Percentiles rank a stretch among this genome's conserved stretches.
Conservation (phyloP, 2,113 vertebrate genomes). For the Chauna torquata region DNA sequence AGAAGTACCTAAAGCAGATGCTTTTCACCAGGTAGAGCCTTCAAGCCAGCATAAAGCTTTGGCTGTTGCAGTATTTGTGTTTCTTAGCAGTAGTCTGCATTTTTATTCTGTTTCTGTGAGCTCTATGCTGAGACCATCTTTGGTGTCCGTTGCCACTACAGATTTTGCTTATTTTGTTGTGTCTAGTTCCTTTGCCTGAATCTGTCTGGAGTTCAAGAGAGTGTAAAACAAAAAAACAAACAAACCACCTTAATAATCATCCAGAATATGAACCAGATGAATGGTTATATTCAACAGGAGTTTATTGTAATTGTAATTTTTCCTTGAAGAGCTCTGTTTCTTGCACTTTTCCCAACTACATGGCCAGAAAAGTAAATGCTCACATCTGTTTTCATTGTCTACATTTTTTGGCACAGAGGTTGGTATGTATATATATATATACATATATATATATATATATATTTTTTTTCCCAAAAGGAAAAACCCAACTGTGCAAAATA, state of each 20-base stretch:
- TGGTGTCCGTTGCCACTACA: neutral
- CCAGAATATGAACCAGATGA: neutral
- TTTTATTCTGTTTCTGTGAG: neutral
- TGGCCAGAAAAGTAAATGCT: neutral
- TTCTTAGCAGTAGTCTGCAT: neutral
- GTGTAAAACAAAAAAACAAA: fast-evolving
- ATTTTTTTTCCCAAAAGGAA: neutral
- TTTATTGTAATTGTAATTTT: neutral
- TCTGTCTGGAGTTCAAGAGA: neutral
- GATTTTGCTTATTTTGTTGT: neutral
- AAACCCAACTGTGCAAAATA: neutral
- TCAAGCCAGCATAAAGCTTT: neutral
- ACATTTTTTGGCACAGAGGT: neutral
- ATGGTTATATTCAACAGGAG: neutral
- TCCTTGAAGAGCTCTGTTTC: neutral
- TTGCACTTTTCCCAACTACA: neutral
- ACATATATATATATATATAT: too few relatives aligned
- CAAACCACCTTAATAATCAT: neutral
- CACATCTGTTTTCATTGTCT: neutral
- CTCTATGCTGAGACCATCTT: neutral
- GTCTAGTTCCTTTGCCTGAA: neutral
- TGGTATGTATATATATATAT: neutral
- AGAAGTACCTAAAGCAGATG: neutral
- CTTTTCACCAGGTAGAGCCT: neutral
- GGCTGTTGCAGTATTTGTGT: neutral